These are phyloP conservation scores for Agrochola lychnidis DNA, from an alignment of 2,888 invertebrate species.

Conservation along the genomic window DNA sequence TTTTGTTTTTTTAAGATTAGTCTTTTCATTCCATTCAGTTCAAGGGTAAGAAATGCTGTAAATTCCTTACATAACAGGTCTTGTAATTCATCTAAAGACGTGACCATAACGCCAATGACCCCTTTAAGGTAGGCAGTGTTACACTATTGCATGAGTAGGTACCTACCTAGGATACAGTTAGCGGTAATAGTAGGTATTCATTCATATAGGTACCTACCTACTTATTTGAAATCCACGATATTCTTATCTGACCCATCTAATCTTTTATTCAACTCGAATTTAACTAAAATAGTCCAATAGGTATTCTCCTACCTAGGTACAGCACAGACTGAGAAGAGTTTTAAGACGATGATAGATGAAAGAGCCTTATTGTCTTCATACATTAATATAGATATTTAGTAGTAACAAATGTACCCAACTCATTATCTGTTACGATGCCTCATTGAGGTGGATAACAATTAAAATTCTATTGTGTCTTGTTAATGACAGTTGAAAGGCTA, in stretches of 20 bases:
- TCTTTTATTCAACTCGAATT: background rate
- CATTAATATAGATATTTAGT: background rate
- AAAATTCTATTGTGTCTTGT: no score
- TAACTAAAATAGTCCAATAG: background rate
- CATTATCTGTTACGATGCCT: no score
- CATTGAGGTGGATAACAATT: no score
- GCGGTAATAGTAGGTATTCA: background rate
- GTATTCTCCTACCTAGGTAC: no score
- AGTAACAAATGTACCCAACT: background rate
- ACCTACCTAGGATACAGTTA: background rate
- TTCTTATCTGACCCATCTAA: background rate
- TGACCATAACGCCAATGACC: background rate
- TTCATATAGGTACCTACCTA: background rate
- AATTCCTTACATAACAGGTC: background rate
- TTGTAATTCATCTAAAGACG: background rate
- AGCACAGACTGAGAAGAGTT: background rate
- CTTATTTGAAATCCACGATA: background rate
- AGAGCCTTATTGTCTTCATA: conserved; percentile 6
- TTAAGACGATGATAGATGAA: background rate
- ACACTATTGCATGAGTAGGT: no score
- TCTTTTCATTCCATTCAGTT: background rate
- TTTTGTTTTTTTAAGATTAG: conserved; percentile 1
- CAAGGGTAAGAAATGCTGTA: background rate
- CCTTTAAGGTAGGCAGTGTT: background rate
- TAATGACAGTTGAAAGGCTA: no score